Evolutionary conservation across 2,113 vertebrate species (phyloP), one percentile per base, ranked within the genome.

Genomic region (Entelurus aequoreus): DNA sequence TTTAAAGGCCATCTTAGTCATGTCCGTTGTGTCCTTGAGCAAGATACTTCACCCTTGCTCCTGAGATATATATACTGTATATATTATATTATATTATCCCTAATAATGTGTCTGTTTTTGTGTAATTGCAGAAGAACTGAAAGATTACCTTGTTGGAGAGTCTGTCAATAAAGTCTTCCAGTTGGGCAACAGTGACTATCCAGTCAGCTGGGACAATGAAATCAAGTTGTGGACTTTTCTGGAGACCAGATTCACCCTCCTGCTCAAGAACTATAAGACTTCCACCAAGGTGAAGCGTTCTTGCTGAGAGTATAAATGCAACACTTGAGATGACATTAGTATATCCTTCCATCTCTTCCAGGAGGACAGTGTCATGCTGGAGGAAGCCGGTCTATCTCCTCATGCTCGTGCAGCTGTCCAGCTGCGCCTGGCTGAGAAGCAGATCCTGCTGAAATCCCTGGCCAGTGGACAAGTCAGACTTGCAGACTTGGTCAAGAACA

Each of bases 161-260:
- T 93, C 93, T 5, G 94, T 97, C 71, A 95, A 96, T 65, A 95
- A 95, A 89, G 93, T 99, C 87, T 95, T 98, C 88, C 96, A 94
- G 10, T 80, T 99, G 84, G 95, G 95, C 0, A 98, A 96, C 86
- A 91, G 91, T 0, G 95, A 98, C 60, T 97, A 96, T 71, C 96
- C 97, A 0, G 91, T 99, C 60, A 98, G 95, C 88, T 99, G 97
- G 97, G 94, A 95, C 60, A 99, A 98, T 13, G 97, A 99, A 87
- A 93, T 97, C 79, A 97, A 94, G 80, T 84, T 99, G 68, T 99
- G 97, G 97, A 94, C 95, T 4, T 99, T 99, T 81, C 91, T 99
- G 3, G 95, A 98, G 89, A 95, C 94, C 46, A 89, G 97, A 74
- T 93, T 95, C 42, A 92, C 94, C 2, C 93, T 99, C 66, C 93